These are phyloP conservation scores for Antheraea yamamai DNA, from an alignment of 2,888 invertebrate genomes.

Conservation along the genomic window DNA sequence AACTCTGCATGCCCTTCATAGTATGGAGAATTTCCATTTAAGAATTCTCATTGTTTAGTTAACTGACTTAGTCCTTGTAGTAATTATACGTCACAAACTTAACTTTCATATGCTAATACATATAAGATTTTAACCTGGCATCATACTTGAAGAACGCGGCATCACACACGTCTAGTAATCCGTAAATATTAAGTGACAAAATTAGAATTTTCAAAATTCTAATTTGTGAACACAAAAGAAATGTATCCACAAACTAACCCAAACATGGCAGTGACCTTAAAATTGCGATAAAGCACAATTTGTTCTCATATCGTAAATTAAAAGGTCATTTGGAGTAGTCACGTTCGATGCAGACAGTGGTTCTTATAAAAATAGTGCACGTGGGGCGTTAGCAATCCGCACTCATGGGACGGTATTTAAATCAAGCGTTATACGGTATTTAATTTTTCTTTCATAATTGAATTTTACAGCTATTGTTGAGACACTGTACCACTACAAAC, in stretches of 20 bases:
- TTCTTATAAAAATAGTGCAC: slow-evolving; percentile 46
- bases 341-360: slow-evolving; percentile 22
- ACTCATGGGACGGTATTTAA: slow-evolving; percentile 68
- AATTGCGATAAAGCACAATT: background rate
- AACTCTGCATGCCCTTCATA: slow-evolving; percentile 18
- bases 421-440: background rate
- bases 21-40: background rate
- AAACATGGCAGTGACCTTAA: background rate
- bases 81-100: no score
- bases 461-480: background rate
- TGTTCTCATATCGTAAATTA: background rate
- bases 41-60: background rate
- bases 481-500: background rate
- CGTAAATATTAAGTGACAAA: no score
- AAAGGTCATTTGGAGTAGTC: background rate
- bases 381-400: slow-evolving; percentile 65
- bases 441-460: background rate
- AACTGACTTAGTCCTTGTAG: no score
- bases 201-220: no score
- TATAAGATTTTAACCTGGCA: no score
- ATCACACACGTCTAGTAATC: no score
- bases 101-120: no score
- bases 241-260: background rate
- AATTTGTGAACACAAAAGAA: background rate
- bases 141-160: no score